phyloP scores from a whole-genome alignment of 1,140 invertebrate genomes.

The Brachionus paranguensis region DNA sequence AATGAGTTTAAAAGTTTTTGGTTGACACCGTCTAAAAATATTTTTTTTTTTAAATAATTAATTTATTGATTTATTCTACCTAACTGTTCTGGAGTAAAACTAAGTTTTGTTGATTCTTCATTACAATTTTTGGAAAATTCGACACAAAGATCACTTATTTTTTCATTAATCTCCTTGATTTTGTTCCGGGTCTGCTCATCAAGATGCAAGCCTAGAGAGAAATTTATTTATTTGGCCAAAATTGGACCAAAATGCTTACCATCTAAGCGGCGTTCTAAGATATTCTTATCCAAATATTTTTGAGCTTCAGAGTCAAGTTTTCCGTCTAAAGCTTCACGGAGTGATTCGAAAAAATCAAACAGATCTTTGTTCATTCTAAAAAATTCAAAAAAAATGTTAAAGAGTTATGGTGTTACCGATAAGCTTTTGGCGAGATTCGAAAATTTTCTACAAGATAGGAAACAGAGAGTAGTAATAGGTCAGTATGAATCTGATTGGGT shows the following conservation, averaged over 20 bases:
- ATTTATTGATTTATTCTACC: conserved; percentile 43
- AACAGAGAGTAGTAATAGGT: too few relatives aligned
- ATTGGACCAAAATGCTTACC: conserved; percentile 46
- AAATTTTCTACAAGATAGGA: too few relatives aligned
- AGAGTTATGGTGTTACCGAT: too few relatives aligned
- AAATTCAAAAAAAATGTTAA: background rate
- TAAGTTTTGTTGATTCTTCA: conserved; percentile 58
- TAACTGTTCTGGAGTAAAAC: conserved; percentile 57
- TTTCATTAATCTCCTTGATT: conserved; percentile 57
- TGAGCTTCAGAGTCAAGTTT: conserved; percentile 50
- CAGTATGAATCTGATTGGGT: too few relatives aligned
- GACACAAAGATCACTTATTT: conserved; percentile 57
- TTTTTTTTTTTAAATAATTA: background rate
- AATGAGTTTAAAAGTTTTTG: conserved; percentile 34
- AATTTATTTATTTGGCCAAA: background rate
- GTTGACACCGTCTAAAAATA: conserved; percentile 9
- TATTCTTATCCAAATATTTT: conserved; percentile 56
- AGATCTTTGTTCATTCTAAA: conserved; percentile 59
- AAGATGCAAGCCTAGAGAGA: conserved; percentile 55
- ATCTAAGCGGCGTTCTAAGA: conserved; percentile 58
- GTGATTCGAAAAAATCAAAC: conserved; percentile 57
- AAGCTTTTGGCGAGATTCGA: too few relatives aligned
- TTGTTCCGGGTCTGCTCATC: conserved; percentile 54
- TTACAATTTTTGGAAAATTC: conserved; percentile 58
- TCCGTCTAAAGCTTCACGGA: conserved; percentile 48